A percentile compares a stretch with the other conserved stretches of the same genome.
Conservation (phyloP, 2,113 vertebrate species). For the Hyperoodon ampullatus region DNA sequence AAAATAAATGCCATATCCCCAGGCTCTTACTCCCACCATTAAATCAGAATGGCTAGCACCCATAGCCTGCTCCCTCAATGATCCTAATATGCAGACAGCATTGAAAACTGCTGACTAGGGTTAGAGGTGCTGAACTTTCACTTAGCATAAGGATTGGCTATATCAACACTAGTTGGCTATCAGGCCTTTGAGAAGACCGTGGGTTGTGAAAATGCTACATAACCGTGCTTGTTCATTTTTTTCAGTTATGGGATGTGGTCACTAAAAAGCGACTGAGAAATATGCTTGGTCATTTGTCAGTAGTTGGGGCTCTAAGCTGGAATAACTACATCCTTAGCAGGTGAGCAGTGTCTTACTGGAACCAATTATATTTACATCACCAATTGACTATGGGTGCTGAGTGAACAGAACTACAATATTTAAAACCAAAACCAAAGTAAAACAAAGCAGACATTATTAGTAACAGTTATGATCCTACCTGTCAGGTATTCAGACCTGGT, state of each 20-base stretch:
- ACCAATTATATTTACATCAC: neutral
- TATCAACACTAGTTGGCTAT: neutral
- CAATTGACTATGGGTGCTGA: neutral
- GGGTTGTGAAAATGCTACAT: neutral
- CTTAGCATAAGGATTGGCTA: neutral
- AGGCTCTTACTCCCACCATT: neutral
- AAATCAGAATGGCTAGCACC: neutral
- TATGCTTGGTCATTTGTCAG: constrained; percentile 84
- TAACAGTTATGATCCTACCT: neutral
- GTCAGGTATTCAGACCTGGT: neutral
- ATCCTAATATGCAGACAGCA: neutral
- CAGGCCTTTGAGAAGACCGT: neutral
- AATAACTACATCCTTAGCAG: constrained; percentile 89
- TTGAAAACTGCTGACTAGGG: neutral
- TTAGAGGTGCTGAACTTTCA: neutral
- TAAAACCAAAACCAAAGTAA: neutral
- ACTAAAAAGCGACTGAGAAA: constrained; percentile 82
- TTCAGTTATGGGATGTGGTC: constrained; percentile 88
- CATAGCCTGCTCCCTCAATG: neutral
- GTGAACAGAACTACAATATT: neutral
- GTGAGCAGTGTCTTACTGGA: constrained; percentile 74
- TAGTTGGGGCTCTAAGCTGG: constrained; percentile 87
- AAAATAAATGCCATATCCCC: neutral
- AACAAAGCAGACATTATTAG: neutral
- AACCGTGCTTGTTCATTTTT: constrained; percentile 45